Percentiles rank a stretch among this genome's conserved stretches.
phyloP scores from a whole-genome alignment of 1,140 invertebrate species.

The Orius insidiosus region DNA sequence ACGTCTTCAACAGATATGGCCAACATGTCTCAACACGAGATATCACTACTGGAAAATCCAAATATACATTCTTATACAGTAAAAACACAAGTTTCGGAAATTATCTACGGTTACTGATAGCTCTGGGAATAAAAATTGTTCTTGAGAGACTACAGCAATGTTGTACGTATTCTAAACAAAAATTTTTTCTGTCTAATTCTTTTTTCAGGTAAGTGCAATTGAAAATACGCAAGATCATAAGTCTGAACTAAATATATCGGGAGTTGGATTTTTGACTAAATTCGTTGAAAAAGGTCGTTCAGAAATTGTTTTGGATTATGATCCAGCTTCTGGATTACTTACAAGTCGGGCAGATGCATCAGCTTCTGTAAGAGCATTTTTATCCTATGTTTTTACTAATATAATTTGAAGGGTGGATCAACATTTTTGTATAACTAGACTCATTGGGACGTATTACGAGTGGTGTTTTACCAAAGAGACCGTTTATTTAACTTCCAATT shows the following conservation, averaged over 20 bases:
- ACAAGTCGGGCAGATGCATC: conserved; percentile 45
- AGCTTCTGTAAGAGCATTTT: conserved; percentile 34
- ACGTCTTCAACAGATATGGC: conserved; percentile 86
- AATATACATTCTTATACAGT: conserved; percentile 89
- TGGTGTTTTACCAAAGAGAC: conserved; percentile 74
- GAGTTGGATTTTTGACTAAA: conserved; percentile 67
- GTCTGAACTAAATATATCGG: conserved; percentile 72
- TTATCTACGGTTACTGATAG: conserved; percentile 81
- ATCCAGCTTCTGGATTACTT: conserved; percentile 59
- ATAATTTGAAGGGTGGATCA: conserved; percentile 49
- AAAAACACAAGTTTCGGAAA: conserved; percentile 91
- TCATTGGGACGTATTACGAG: conserved; percentile 64
- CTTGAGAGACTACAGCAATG: conserved; percentile 73
- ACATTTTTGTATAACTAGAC: conserved; percentile 83
- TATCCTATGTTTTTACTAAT: conserved; percentile 10
- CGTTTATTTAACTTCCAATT: conserved; percentile 57
- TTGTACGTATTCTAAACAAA: conserved; percentile 30
- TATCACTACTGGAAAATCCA: conserved; percentile 73
- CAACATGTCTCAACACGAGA: conserved; percentile 88
- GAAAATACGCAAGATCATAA: conserved; percentile 87
- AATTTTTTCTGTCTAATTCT: background rate
- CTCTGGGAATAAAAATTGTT: conserved; percentile 82
- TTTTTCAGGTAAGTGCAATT: conserved; percentile 52
- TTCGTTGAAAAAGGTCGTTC: conserved; percentile 61
- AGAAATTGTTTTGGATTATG: conserved; percentile 70